Base-by-base conservation (phyloP, 2,888 invertebrate genomes). In the Theristus sp. region DNA sequence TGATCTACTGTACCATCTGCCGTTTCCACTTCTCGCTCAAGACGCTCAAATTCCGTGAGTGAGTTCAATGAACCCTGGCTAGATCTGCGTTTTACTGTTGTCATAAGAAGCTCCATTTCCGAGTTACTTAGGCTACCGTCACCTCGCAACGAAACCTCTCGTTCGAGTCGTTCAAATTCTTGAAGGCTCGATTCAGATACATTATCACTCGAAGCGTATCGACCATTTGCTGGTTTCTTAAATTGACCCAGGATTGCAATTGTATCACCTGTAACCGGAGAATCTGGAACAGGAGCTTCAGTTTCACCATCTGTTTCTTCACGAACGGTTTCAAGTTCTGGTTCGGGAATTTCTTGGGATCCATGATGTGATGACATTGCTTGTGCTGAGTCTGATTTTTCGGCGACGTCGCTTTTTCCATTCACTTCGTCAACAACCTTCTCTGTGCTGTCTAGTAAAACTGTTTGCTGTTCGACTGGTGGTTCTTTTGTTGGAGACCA, bases 141-240 rank as follows among this genome's bases (percentile, higher is more conserved):
- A 53, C 67, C 67, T 38, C 65, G 55, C 3, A 59, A 60, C 28
- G 63, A 64, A 2, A 72, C 60, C 58, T 70, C 67, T 25, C 63
- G 65, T 54, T 72, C 72, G 1, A 72, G 60, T 24, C 72, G 64
- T 56, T 72, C 72, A 47, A 72, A 73, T 59, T 72, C 72, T 47
- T 60, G 60, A 38, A 63, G 46, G 38, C 62, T 61, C 1, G 59
- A 58, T 30, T 64, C 64, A 1, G 62, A 62, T n/a, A 64, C 57
- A 56, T 64, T 64, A 53, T 61, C 61, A n/a, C 57, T 57, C 31
- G 61, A 61, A 3, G 52, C 31, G n/a, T 58, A 52, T 54, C 28
- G 26, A n/a, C 47, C 52, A 20, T 27, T 26, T 26, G 29, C 17
- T 25, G 27, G 31, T 17, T 29, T 52, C 46, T 28, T 52, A 47